A percentile compares a stretch with the other conserved stretches of the same genome.
Evolutionary conservation across 1,140 invertebrate genomes (phyloP).

Genomic region (Lasioglossum baleicum): DNA sequence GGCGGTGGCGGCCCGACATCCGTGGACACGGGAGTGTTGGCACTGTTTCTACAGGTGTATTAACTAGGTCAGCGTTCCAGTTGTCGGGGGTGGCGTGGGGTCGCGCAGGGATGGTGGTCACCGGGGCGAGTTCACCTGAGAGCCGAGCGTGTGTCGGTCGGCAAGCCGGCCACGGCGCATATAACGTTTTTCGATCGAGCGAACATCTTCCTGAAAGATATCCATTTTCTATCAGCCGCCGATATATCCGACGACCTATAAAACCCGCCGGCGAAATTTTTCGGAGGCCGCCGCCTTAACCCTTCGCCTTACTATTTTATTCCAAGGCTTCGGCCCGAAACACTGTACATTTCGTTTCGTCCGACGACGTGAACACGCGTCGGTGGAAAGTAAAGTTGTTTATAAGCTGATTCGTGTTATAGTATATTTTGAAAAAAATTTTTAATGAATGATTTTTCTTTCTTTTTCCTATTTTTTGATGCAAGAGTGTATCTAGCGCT

Average conservation of each 20-base stretch:
- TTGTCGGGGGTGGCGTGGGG: slow-evolving; percentile 47
- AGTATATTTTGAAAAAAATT: too few species aligned
- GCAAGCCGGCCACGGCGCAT: neutral
- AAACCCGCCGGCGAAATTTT: neutral
- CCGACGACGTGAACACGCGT: too few species aligned
- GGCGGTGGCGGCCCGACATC: slow-evolving; percentile 33
- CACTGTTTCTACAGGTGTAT: slow-evolving; percentile 62
- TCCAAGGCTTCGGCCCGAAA: too few species aligned
- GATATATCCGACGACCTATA: slow-evolving; percentile 8
- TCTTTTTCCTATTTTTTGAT: too few species aligned
- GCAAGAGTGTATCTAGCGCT: too few species aligned
- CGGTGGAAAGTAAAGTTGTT: too few species aligned
- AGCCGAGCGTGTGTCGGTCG: slow-evolving; percentile 5
- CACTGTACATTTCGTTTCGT: too few species aligned
- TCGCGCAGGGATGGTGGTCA: slow-evolving; percentile 35
- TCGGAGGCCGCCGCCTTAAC: too few species aligned
- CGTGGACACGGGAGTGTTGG: slow-evolving; percentile 40
- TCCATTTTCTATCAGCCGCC: slow-evolving; percentile 2
- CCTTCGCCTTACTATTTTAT: too few species aligned
- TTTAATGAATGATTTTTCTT: too few species aligned
- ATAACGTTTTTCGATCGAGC: slow-evolving; percentile 44
- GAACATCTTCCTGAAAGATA: slow-evolving; percentile 34
- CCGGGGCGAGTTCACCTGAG: slow-evolving; percentile 59
- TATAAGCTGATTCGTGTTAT: too few species aligned
- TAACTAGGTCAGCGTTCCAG: slow-evolving; percentile 66